phyloP scores from a whole-genome alignment of 2,797 vertebrate genomes.

The Tragelaphus eurycerus region DNA sequence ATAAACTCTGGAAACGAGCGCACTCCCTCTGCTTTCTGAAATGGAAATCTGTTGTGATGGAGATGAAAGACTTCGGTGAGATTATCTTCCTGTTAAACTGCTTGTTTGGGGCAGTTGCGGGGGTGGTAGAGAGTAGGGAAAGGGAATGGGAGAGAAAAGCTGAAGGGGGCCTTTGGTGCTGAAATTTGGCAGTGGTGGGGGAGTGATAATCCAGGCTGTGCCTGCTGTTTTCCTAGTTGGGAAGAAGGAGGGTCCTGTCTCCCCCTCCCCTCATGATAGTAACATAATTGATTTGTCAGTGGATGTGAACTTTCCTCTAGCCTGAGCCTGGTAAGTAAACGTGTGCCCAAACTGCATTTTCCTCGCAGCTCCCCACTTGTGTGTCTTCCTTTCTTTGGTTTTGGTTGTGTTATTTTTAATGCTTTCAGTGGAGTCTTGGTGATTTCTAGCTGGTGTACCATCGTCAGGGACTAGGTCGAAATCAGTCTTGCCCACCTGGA shows the following conservation, averaged over 20 bases:
- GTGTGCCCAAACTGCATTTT: slow-evolving; percentile 50
- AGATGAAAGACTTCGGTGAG: slow-evolving; percentile 59
- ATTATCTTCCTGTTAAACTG: slow-evolving; percentile 24
- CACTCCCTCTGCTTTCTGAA: slow-evolving; percentile 82
- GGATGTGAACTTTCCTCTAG: slow-evolving; percentile 65
- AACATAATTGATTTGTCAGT: slow-evolving; percentile 62
- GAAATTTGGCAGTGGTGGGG: slow-evolving; percentile 37
- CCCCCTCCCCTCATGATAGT: background rate
- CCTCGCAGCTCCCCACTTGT: slow-evolving; percentile 53
- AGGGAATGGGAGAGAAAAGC: slow-evolving; percentile 49
- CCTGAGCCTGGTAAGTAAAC: slow-evolving; percentile 77
- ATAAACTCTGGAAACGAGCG: slow-evolving; percentile 93
- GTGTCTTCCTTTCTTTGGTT: slow-evolving; percentile 74
- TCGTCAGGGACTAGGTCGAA: slow-evolving; percentile 30
- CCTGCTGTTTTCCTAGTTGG: slow-evolving; percentile 66
- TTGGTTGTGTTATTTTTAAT: slow-evolving; percentile 70
- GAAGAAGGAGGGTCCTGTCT: background rate
- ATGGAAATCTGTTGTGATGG: slow-evolving; percentile 53
- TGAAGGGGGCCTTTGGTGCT: slow-evolving; percentile 40
- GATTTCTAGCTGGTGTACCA: slow-evolving; percentile 33
- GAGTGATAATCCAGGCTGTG: slow-evolving; percentile 54
- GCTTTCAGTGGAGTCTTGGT: slow-evolving; percentile 56
- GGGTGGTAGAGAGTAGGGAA: slow-evolving; percentile 31
- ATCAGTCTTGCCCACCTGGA: slow-evolving; percentile 59
- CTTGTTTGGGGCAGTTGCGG: slow-evolving; percentile 36